Percentiles rank a stretch among this genome's conserved stretches.
Conservation (phyloP, 2,888 invertebrate genomes). For the Brachypterus glaber region DNA sequence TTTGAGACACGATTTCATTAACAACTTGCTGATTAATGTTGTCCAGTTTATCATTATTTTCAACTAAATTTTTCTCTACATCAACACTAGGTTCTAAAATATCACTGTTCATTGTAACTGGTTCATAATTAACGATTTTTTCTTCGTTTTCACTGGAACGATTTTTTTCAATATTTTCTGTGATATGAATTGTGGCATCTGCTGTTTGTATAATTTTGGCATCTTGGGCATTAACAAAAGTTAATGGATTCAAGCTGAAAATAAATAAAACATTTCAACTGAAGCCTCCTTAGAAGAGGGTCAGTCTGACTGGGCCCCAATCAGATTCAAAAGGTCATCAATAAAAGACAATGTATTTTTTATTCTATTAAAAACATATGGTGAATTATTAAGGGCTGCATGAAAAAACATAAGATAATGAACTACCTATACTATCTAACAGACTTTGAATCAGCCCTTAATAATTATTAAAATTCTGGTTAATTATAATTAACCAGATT, state of each 20-base stretch:
- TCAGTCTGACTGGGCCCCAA: too few species aligned
- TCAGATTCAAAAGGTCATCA: too few species aligned
- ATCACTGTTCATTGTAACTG: slow-evolving; percentile 4
- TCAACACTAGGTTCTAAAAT: slow-evolving; percentile 22
- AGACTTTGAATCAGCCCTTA: too few species aligned
- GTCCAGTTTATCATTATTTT: slow-evolving; percentile 14
- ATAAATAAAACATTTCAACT: too few species aligned
- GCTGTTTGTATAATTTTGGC: not conserved
- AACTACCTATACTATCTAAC: too few species aligned
- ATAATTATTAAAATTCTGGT: too few species aligned
- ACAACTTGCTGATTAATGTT: slow-evolving; percentile 15
- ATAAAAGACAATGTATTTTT: too few species aligned
- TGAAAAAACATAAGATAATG: too few species aligned
- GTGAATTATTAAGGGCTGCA: too few species aligned
- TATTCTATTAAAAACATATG: too few species aligned
- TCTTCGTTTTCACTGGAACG: slow-evolving; percentile 1
- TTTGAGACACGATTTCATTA: slow-evolving; percentile 20
- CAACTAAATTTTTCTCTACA: slow-evolving; percentile 15
- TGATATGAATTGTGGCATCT: not conserved
- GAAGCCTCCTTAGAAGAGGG: too few species aligned
- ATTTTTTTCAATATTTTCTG: slow-evolving; percentile 11
- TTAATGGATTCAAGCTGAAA: not conserved
- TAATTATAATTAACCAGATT: too few species aligned
- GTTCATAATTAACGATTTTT: not conserved
- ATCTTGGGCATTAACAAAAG: slow-evolving; percentile 11